Percentiles rank a stretch among this genome's conserved stretches.
Conservation (phyloP, 2,113 vertebrate species). For the Ptychochromis oligacanthus region DNA sequence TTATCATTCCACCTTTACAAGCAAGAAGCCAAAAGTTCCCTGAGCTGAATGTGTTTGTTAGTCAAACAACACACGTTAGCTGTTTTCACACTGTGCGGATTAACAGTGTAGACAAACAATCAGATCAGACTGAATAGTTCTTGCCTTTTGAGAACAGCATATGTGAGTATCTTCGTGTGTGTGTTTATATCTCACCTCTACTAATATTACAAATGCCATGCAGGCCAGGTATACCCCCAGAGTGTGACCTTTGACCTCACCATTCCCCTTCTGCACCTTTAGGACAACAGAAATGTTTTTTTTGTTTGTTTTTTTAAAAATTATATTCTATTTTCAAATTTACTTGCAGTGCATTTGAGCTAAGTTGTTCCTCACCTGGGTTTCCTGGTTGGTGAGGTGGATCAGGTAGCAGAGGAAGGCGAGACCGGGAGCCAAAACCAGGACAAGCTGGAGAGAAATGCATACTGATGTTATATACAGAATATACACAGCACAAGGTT, state of each 20-base stretch:
- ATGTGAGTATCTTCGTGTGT: too few relatives aligned
- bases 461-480: background rate
- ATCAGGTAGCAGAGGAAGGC: background rate
- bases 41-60: too few relatives aligned
- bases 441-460: background rate
- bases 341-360: accelerated
- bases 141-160: too few relatives aligned
- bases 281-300: background rate
- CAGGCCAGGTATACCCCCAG: background rate
- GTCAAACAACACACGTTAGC: background rate
- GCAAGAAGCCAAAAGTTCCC: too few relatives aligned
- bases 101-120: background rate
- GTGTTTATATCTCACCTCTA: background rate
- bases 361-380: background rate
- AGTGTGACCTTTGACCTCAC: background rate
- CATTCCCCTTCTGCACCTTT: background rate
- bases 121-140: background rate
- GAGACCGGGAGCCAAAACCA: background rate
- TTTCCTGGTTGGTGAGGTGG: background rate
- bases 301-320: background rate
- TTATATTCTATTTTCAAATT: background rate
- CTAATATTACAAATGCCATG: background rate
- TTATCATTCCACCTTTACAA: too few relatives aligned
- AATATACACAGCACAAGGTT: background rate
- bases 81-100: background rate